These are phyloP conservation scores for Operophtera brumata DNA, from an alignment of 2,888 invertebrate species.

Conservation along the genomic window DNA sequence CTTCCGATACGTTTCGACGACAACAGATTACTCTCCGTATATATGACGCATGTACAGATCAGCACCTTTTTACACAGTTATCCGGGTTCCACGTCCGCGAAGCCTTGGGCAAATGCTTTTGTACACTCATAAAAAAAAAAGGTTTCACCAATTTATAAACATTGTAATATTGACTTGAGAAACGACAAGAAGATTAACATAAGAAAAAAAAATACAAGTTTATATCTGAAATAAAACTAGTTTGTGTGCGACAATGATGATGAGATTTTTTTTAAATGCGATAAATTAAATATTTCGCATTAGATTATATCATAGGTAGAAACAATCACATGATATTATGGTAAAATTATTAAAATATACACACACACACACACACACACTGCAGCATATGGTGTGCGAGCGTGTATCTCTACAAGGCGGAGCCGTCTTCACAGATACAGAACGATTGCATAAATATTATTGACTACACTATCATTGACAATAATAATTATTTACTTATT, in stretches of 20 bases:
- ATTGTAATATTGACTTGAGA: background rate
- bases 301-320: background rate
- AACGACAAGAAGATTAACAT: background rate
- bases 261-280: slow-evolving; percentile 7
- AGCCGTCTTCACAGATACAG: slow-evolving; percentile 19
- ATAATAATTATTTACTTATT: background rate
- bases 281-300: slow-evolving; percentile 10
- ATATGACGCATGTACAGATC: no score
- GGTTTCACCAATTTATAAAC: background rate
- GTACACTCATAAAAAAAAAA: background rate
- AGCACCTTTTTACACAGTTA: no score
- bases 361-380: slow-evolving; percentile 18
- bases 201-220: background rate
- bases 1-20: no score
- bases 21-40: no score
- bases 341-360: slow-evolving; percentile 12
- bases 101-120: background rate
- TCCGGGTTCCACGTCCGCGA: no score
- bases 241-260: slow-evolving; percentile 1
- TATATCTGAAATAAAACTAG: background rate
- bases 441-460: slow-evolving; percentile 17
- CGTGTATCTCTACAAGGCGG: slow-evolving; percentile 12
- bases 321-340: slow-evolving; percentile 11
- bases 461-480: slow-evolving; percentile 17
- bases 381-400: slow-evolving; percentile 9